These are phyloP conservation scores for Trididemnum miniatum DNA, from an alignment of 23 tunicate species.

Conservation along the genomic window DNA sequence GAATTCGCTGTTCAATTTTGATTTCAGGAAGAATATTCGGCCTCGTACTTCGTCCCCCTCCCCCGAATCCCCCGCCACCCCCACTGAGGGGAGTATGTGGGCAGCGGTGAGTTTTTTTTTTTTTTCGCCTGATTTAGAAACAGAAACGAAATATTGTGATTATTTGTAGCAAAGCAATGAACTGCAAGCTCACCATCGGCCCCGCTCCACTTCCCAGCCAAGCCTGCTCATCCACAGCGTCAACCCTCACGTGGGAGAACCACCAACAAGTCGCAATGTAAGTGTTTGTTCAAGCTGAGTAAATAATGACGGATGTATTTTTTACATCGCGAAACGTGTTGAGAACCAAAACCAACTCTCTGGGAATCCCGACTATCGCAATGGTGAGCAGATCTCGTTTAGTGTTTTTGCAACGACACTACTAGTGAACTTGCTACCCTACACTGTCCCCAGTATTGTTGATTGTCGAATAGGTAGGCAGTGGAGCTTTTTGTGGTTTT, in stretches of 20 bases:
- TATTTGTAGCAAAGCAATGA: not conserved
- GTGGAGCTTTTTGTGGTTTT: too few relatives aligned
- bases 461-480: too few relatives aligned
- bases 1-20: too few relatives aligned
- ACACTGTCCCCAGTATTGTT: too few relatives aligned
- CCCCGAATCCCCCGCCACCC: conserved; percentile 80
- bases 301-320: too few relatives aligned
- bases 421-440: too few relatives aligned
- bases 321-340: too few relatives aligned
- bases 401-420: too few relatives aligned
- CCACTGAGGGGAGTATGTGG: conserved; percentile 50
- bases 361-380: too few relatives aligned
- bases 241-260: conserved; percentile 26
- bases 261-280: conserved; percentile 1
- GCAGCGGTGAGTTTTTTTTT: conserved; percentile 27
- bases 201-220: conserved; percentile 88
- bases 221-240: conserved; percentile 68
- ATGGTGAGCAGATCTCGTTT: too few relatives aligned
- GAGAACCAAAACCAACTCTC: too few relatives aligned
- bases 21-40: conserved; percentile 75
- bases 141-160: not conserved
- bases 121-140: not conserved
- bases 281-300: too few relatives aligned
- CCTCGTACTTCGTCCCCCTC: conserved; percentile 81
- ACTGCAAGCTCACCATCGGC: conserved; percentile 31